A percentile compares a stretch with the other conserved stretches of the same genome.
Conservation (phyloP, 2,888 invertebrate genomes). For the Mycalesis mineus region DNA sequence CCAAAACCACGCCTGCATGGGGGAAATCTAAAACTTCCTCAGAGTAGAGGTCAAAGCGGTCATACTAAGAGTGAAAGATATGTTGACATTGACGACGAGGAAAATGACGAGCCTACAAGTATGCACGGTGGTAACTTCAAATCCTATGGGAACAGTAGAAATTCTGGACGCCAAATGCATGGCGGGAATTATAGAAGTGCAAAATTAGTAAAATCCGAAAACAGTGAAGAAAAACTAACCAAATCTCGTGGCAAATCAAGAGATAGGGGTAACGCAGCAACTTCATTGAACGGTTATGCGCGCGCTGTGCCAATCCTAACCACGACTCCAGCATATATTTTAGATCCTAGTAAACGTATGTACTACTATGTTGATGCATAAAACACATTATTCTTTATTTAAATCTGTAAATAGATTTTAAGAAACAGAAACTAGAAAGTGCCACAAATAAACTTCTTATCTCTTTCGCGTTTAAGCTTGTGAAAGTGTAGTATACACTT, state of each 20-base stretch:
- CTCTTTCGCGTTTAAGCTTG: constrained; percentile 21
- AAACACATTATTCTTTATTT: constrained; percentile 22
- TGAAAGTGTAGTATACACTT: constrained; percentile 25
- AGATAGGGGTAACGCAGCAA: constrained; percentile 44
- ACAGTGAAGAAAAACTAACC: constrained; percentile 25
- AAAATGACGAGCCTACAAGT: constrained; percentile 38
- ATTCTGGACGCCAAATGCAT: constrained; percentile 47
- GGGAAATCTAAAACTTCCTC: constrained; percentile 44
- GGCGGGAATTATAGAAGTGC: constrained; percentile 69
- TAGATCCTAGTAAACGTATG: constrained; percentile 73
- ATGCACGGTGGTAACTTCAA: constrained; percentile 45
- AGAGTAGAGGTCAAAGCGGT: constrained; percentile 33
- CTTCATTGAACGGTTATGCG: constrained; percentile 1
- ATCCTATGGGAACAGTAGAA: constrained; percentile 39
- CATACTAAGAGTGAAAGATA: constrained; percentile 47
- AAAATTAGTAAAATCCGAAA: constrained; percentile 42
- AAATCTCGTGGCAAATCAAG: constrained; percentile 31
- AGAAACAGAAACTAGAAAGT: constrained; percentile 53
- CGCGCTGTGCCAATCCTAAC: constrained; percentile 31
- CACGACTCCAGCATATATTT: constrained; percentile 59
- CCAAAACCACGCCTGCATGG: constrained; percentile 42
- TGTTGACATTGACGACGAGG: constrained; percentile 50
- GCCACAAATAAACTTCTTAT: constrained; percentile 40
- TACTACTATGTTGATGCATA: constrained; percentile 68
- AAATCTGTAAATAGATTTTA: constrained; percentile 28